These are phyloP conservation scores for Pygmarrhopalites habei DNA, from an alignment of 1,140 invertebrate species.

Conservation along the genomic window DNA sequence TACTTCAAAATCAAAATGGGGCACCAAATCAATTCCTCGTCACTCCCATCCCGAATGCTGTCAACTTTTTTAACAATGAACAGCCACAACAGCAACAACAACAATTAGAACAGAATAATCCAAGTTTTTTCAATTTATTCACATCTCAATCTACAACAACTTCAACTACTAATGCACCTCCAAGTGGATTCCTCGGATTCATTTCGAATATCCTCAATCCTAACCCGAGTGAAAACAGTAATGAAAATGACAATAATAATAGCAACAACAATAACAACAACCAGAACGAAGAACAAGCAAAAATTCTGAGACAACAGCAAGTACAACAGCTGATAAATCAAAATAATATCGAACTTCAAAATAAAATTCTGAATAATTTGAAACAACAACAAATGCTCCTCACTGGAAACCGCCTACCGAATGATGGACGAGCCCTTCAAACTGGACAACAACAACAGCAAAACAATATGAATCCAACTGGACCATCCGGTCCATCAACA, in stretches of 20 bases:
- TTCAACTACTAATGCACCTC: background rate
- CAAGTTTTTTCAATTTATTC: background rate
- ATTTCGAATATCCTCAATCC: constrained; percentile 2
- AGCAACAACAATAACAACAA: no score
- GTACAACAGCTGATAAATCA: no score
- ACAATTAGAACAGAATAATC: no score
- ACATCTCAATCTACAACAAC: background rate
- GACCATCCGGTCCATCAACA: background rate
- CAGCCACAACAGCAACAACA: background rate
- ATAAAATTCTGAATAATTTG: no score
- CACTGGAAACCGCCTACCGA: no score
- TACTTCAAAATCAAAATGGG: background rate
- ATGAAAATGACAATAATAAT: no score
- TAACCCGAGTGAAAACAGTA: background rate
- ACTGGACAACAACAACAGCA: no score
- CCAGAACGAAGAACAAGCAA: no score
- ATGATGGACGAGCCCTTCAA: no score
- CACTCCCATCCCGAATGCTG: background rate
- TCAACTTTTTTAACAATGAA: background rate
- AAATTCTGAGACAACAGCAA: no score
- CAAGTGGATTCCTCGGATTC: background rate
- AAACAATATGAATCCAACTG: background rate
- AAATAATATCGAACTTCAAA: no score
- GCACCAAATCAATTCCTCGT: background rate
- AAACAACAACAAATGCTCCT: no score